These are phyloP conservation scores for Drosophila varians DNA, from an alignment of 1,140 invertebrate species.

Conservation along the genomic window DNA sequence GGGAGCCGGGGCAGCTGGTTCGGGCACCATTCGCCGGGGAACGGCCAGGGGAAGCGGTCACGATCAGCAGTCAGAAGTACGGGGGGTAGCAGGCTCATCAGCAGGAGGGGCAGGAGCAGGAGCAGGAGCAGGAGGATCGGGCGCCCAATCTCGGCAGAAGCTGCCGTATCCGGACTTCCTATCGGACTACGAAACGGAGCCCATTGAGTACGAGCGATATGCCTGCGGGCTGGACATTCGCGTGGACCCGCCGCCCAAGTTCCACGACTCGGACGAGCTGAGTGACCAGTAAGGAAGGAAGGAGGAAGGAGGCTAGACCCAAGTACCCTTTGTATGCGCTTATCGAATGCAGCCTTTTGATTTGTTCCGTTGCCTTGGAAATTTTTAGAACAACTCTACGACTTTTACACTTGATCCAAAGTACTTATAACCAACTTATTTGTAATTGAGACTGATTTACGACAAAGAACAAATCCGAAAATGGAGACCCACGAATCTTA, in stretches of 20 bases:
- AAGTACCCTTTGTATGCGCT: constrained; percentile 17
- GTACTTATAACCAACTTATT: constrained; percentile 76
- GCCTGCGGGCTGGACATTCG: constrained; percentile 76
- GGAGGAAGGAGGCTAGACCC: neutral
- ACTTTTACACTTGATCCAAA: constrained; percentile 72
- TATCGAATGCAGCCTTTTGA: constrained; percentile 66
- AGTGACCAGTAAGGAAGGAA: constrained; percentile 67
- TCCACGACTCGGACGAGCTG: constrained; percentile 77
- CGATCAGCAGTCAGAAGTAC: constrained; percentile 1
- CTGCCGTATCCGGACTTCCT: constrained; percentile 82
- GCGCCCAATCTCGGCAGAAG: constrained; percentile 33
- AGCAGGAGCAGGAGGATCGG: neutral
- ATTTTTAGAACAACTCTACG: constrained; percentile 67
- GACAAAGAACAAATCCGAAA: constrained; percentile 45
- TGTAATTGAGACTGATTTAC: constrained; percentile 82
- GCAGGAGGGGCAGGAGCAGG: neutral
- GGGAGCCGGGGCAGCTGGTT: constrained; percentile 24
- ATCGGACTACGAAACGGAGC: constrained; percentile 79
- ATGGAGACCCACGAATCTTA: constrained; percentile 21
- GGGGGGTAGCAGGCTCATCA: neutral
- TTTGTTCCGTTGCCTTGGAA: constrained; percentile 71
- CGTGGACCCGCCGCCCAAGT: constrained; percentile 81
- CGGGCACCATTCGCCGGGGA: constrained; percentile 64
- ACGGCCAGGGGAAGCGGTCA: constrained; percentile 8
- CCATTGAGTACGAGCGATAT: constrained; percentile 80